These are phyloP conservation scores for Timandra comae DNA, from an alignment of 2,888 invertebrate species.

Conservation along the genomic window DNA sequence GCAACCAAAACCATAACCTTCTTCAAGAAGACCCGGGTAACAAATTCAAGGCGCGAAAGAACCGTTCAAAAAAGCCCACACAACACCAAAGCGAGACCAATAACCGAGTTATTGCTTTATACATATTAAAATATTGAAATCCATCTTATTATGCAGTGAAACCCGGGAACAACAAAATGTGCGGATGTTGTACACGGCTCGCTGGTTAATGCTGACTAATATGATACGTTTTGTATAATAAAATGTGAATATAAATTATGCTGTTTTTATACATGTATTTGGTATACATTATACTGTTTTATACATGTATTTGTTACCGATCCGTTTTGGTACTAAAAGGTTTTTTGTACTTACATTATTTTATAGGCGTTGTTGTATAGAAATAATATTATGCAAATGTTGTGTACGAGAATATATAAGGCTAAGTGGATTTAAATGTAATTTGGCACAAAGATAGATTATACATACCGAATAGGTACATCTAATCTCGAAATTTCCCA, in stretches of 20 bases:
- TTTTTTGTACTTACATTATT: too few relatives aligned
- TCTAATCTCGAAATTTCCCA: neutral
- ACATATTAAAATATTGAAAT: slow-evolving; percentile 67
- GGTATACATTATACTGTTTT: too few relatives aligned
- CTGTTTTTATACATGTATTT: too few relatives aligned
- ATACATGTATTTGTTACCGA: too few relatives aligned
- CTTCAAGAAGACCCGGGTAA: too few relatives aligned
- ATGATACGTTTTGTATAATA: slow-evolving; percentile 17
- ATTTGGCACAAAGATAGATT: neutral
- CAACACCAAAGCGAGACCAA: slow-evolving; percentile 18
- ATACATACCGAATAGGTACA: neutral
- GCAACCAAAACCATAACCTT: too few relatives aligned
- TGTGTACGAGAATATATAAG: neutral
- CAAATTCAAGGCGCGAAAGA: too few relatives aligned
- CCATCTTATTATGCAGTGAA: slow-evolving; percentile 54
- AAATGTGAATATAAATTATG: too few relatives aligned
- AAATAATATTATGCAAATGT: too few relatives aligned
- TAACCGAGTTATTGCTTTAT: slow-evolving; percentile 41
- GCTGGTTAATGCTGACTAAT: slow-evolving; percentile 33
- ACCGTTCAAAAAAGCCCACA: slow-evolving; percentile 18
- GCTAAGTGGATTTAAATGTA: neutral
- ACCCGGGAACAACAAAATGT: slow-evolving; percentile 54
- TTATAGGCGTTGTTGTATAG: too few relatives aligned
- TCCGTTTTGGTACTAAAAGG: too few relatives aligned
- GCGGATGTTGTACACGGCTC: slow-evolving; percentile 41